Percentiles rank a stretch among this genome's conserved stretches.
Evolutionary conservation across 1,140 invertebrate genomes (phyloP).

Genomic region (Amyelois transitella): DNA sequence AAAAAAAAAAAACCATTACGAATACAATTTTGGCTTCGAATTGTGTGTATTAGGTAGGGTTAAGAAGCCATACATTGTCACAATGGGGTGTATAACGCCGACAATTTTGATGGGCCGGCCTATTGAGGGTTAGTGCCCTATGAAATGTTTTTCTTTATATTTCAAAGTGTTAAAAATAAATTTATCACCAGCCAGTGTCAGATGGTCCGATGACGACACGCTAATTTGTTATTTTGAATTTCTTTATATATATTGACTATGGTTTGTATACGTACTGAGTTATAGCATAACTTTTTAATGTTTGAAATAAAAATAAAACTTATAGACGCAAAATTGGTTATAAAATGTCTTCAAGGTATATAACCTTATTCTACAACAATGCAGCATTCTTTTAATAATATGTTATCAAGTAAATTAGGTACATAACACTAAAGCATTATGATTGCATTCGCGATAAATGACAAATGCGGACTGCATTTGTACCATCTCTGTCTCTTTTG

Average conservation of each 20-base stretch:
- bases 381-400: too few relatives aligned
- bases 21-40: constrained; percentile 58
- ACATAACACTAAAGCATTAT: too few relatives aligned
- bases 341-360: too few relatives aligned
- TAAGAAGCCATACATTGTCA: constrained; percentile 62
- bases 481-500: too few relatives aligned
- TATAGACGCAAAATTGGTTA: too few relatives aligned
- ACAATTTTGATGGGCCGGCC: constrained; percentile 49
- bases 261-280: too few relatives aligned
- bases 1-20: constrained; percentile 35
- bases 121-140: constrained; percentile 45
- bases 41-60: constrained; percentile 54
- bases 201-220: not conserved
- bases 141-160: constrained; percentile 12
- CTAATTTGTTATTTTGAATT: constrained; percentile 11
- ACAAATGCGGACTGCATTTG: too few relatives aligned
- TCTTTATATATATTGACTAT: constrained; percentile 12
- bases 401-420: too few relatives aligned
- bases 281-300: too few relatives aligned
- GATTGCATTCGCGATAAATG: too few relatives aligned
- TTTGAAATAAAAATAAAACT: too few relatives aligned
- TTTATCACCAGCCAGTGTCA: not conserved
- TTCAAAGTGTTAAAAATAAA: constrained; percentile 9
- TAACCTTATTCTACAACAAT: too few relatives aligned
- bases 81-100: constrained; percentile 60